Evolutionary conservation across 2,113 vertebrate genomes (phyloP).

Genomic region (Solea senegalensis): DNA sequence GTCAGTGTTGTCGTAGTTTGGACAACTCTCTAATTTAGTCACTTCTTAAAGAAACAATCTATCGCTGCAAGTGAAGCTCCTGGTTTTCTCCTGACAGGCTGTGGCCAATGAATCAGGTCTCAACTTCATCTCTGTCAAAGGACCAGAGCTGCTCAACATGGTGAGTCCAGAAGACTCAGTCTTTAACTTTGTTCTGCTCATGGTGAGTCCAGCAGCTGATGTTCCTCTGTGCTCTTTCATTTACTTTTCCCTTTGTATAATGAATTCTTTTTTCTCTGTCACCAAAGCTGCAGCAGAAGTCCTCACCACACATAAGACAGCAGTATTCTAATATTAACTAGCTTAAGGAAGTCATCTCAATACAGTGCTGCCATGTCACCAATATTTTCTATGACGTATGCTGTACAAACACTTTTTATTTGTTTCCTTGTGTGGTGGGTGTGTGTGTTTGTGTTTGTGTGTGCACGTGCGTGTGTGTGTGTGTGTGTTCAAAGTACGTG

Average conservation of each 20-base stretch:
- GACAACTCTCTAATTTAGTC: no score
- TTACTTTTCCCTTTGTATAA: background rate
- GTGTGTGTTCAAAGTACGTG: slow-evolving; percentile 85
- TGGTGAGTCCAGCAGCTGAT: background rate
- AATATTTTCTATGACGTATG: no score
- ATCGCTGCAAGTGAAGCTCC: background rate
- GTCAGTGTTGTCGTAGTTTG: no score
- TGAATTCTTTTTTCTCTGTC: background rate
- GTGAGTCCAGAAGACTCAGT: slow-evolving; percentile 75
- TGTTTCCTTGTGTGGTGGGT: background rate
- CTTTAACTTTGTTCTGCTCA: no score
- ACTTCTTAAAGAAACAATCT: no score
- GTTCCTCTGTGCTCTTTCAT: background rate
- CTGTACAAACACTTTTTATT: no score
- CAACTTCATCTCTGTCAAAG: slow-evolving; percentile 98
- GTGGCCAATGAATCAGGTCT: slow-evolving; percentile 97
- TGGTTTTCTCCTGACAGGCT: slow-evolving; percentile 81
- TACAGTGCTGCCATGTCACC: no score
- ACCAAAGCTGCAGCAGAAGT: background rate
- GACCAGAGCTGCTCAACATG: slow-evolving; percentile 97
- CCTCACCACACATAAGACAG: no score
- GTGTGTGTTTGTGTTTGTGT: slow-evolving; percentile 2
- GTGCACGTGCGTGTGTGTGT: background rate
- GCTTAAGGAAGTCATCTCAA: no score
- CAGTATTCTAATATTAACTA: no score